Percentiles rank a stretch among this genome's conserved stretches.
phyloP scores from a whole-genome alignment of 1,140 invertebrate species.

The Drosophila micromelanica region DNA sequence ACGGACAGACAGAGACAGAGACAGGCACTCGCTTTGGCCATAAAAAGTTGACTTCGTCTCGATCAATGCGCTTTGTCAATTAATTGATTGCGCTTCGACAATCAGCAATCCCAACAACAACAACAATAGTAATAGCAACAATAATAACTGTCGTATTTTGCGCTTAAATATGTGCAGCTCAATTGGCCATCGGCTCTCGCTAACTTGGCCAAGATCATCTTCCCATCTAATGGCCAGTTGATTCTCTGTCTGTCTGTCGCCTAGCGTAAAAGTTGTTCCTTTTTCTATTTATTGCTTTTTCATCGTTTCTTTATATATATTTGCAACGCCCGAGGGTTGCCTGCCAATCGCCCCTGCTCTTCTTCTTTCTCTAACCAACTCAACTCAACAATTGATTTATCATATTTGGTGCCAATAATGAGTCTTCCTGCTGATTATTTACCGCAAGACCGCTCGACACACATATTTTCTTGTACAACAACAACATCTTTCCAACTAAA shows the following conservation, averaged over 20 bases:
- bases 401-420: conserved; percentile 49
- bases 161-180: conserved; percentile 76
- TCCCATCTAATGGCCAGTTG: conserved; percentile 10
- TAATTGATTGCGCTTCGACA: conserved; percentile 72
- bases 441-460: conserved; percentile 47
- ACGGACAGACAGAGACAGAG: background rate
- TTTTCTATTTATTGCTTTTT: conserved; percentile 27
- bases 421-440: conserved; percentile 38
- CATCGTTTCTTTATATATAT: background rate
- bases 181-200: conserved; percentile 38
- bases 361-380: background rate
- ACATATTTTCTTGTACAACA: conserved; percentile 26
- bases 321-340: conserved; percentile 39
- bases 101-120: conserved; percentile 18
- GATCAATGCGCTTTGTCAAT: conserved; percentile 74
- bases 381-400: conserved; percentile 47
- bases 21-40: background rate
- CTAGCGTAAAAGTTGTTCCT: conserved; percentile 65
- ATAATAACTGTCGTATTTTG: conserved; percentile 80
- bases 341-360: background rate
- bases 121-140: conserved; percentile 44
- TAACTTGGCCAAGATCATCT: conserved; percentile 30
- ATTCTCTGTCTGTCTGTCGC: conserved; percentile 19
- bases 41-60: conserved; percentile 53
- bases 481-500: conserved; percentile 21